Evolutionary conservation across 1,140 invertebrate genomes (phyloP), one percentile per base, ranked within the genome.

Genomic region (Lasioglossum baleicum): DNA sequence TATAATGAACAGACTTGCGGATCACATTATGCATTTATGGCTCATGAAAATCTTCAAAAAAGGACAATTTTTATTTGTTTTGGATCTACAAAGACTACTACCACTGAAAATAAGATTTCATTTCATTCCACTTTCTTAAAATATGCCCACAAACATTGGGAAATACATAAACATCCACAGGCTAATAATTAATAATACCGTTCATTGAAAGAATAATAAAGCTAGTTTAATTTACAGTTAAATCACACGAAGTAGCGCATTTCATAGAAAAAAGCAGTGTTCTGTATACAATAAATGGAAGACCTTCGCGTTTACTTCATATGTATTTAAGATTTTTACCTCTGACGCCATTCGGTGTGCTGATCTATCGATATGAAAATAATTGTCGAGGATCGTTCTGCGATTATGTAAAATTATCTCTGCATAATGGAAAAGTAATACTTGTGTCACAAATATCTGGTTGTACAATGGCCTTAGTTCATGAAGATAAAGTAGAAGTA

Each of bases 281-380:
- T 51, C 26, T 60, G n/a, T 82, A 79, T 26, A 11, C 63, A 31
- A 61, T 15, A 31, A 70, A 42, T 51, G 80, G 40, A 17, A 78
- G 10, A 72, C 35, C 42, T 51, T 65, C 53, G 7, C 65, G 51
- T n/a, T 63, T 82, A 3, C 75, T 79, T 51, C 80, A 82, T 56
- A 42, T 82, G 6, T 82, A 82, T 51, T 1, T 79, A 35, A 79
- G 75, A 66, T 82, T 82, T 72, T 64, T 78, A 56, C 75, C 80
- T 42, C 10, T 79, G 7, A 20, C 67, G 7, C 63, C 80, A 31
- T 82, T 71, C 22, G 80, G 80, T 40, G 42, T 66, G n/a, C 77
- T 82, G 15, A 31, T 82, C 44, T n/a, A 78, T 80, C 80, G 80
- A 22, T 66, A 40, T 51, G 65, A 82, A 48, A 51, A 31, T 1